phyloP scores from a whole-genome alignment of 1,140 invertebrate species.

The Camponotus floridanus region DNA sequence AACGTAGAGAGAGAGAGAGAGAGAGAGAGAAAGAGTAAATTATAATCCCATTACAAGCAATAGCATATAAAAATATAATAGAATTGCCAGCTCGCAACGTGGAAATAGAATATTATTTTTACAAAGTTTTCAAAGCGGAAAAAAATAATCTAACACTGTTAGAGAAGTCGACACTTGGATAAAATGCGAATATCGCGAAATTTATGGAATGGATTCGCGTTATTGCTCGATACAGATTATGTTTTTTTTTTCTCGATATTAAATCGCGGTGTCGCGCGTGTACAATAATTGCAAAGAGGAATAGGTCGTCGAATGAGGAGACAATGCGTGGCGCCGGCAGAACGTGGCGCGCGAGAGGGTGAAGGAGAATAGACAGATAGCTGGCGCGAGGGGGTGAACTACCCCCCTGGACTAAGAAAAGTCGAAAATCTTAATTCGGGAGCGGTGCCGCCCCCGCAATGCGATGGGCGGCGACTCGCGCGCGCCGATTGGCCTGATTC shows the following conservation, averaged over 20 bases:
- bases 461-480: constrained; percentile 79
- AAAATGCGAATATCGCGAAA: not conserved
- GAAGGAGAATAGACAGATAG: constrained; percentile 55
- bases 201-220: not conserved
- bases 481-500: constrained; percentile 81
- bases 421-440: constrained; percentile 86
- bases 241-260: not conserved
- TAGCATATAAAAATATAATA: constrained; percentile 45
- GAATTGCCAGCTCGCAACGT: not conserved
- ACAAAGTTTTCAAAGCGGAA: not conserved
- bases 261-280: constrained; percentile 5
- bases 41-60: constrained; percentile 36
- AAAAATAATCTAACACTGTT: not conserved
- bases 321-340: constrained; percentile 48
- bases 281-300: not conserved
- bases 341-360: constrained; percentile 48
- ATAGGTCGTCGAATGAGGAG: constrained; percentile 14
- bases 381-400: constrained; percentile 51
- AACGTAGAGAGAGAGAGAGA: not conserved
- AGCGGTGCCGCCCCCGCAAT: constrained; percentile 80
- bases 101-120: constrained; percentile 15
- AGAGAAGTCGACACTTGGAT: not conserved
- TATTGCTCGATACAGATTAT: constrained; percentile 67
- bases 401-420: constrained; percentile 74
- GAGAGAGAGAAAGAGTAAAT: constrained; percentile 19